These are phyloP conservation scores for Apus apus DNA, from an alignment of 2,113 vertebrate genomes.

Conservation along the genomic window DNA sequence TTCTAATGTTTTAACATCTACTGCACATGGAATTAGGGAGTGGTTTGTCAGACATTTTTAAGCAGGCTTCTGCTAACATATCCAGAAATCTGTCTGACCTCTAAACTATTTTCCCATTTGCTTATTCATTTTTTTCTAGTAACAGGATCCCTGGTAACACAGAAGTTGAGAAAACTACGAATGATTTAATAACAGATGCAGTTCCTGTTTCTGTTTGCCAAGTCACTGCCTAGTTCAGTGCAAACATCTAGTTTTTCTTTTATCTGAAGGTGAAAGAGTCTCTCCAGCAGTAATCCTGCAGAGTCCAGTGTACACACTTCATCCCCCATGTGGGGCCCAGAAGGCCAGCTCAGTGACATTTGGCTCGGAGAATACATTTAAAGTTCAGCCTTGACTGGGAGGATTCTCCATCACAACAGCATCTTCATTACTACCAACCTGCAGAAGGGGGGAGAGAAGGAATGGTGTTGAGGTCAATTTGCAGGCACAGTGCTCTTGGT, in stretches of 20 bases:
- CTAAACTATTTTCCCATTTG: not conserved
- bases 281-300: conserved; percentile 37
- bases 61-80: not conserved
- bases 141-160: not conserved
- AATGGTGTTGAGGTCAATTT: not conserved
- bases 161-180: not conserved
- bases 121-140: not conserved
- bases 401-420: conserved; percentile 23
- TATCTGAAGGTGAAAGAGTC: conserved; percentile 1
- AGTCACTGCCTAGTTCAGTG: not conserved
- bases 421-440: conserved; percentile 40
- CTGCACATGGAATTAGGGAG: fast-evolving
- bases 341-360: not conserved
- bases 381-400: conserved; percentile 38
- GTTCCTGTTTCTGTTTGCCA: not conserved
- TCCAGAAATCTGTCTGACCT: not conserved
- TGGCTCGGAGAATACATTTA: not conserved
- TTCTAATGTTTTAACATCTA: not conserved
- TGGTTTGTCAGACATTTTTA: not conserved
- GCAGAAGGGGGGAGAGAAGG: not conserved
- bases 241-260: conserved; percentile 13
- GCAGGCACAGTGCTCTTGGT: not conserved
- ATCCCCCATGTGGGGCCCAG: not conserved
- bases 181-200: not conserved
- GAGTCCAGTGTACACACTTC: conserved; percentile 29